Base-by-base conservation (phyloP, 1,140 invertebrate species). In the Drosophila rhopaloa region DNA sequence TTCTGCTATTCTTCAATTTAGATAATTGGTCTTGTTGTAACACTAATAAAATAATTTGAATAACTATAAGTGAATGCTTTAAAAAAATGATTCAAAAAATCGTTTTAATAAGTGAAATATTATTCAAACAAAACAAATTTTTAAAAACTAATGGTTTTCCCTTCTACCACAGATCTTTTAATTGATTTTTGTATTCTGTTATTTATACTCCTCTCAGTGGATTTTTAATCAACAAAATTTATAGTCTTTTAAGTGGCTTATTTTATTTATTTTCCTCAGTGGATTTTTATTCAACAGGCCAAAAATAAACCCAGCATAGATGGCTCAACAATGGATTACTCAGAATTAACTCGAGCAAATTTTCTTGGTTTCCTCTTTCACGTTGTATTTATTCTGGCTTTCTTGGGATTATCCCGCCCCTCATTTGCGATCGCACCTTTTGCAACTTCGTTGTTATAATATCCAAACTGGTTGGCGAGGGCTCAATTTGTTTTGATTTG, bases 401-500 rank as follows among this genome's bases (percentile, higher is more conserved):
- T 65, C 29, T 53, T 16, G 60, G 65, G 32, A 66, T 37, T 66
- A 66, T 44, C n/a, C 40, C 46, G 37, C 13, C 57, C 58, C 35
- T 48, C 63, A 67, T 48, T 65, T 48, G 24, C 40, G 16, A 44
- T 68, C 72, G 53, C 73, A 76, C 61, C 72, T 76, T 66, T 76
- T 66, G 73, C 56, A 73, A 73, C 47, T 73, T 40, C 38, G 59
- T 54, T 51, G 67, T 50, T 44, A 43, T 43, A 51, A 40, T 58
- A 38, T 14, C 47, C 16, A 73, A 71, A 72, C 65, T 51, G 72
- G 59, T 76, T 73, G 29, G 6, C 8, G 38, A 54, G 50, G 35
- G 24, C 60, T 53, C 71, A 48, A 57, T 76, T 75, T 75, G 72
- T 76, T 76, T 63, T 74, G 59, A 75, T 74, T 76, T 58, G 59